Evolutionary conservation across 1,140 invertebrate species (phyloP).

Genomic region (Papilio dardanus): DNA sequence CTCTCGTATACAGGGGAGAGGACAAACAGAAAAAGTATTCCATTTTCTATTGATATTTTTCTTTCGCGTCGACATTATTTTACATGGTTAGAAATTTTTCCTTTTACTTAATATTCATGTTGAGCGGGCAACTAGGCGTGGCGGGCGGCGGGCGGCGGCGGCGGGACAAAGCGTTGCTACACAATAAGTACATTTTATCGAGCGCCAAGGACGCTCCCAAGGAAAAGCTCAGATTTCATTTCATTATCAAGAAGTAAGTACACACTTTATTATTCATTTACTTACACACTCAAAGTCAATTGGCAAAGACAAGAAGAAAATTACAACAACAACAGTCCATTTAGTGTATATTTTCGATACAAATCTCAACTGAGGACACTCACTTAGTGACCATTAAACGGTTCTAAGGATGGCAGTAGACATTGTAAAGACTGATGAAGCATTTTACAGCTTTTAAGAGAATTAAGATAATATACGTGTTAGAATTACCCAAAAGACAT

Average conservation of each 20-base stretch:
- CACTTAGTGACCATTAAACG: no score
- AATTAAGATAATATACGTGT: no score
- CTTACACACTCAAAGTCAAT: no score
- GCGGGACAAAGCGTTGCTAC: constrained; percentile 23
- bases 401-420: no score
- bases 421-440: no score
- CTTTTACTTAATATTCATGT: constrained; percentile 26
- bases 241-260: constrained; percentile 5
- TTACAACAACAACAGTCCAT: neutral
- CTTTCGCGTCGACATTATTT: neutral
- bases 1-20: neutral
- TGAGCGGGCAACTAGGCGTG: constrained; percentile 19
- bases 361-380: no score
- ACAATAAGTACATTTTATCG: constrained; percentile 26
- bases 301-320: no score
- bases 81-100: constrained; percentile 13
- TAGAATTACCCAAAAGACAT: neutral
- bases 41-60: neutral
- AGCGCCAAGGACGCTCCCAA: constrained; percentile 9
- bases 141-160: neutral
- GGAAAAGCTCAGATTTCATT: constrained; percentile 16
- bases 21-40: neutral
- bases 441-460: no score
- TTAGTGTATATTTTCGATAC: neutral
- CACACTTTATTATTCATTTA: neutral